Base-by-base conservation (phyloP, 2,797 vertebrate species). In the Gadopsis marmoratus region DNA sequence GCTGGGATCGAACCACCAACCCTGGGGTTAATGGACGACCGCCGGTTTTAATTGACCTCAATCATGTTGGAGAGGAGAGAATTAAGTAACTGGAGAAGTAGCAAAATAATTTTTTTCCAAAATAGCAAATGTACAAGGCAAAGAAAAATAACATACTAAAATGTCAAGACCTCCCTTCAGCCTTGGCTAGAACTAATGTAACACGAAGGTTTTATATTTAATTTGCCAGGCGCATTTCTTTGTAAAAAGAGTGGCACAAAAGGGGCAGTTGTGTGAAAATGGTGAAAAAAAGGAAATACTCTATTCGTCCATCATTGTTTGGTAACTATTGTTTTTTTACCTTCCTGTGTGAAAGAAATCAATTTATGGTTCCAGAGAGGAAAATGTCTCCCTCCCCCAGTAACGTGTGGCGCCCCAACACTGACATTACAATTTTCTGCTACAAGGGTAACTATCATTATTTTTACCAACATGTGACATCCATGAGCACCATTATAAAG, bases 401-500 rank as follows among this genome's bases (percentile, higher is more conserved):
- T 76, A 43, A 50, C 58, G 10, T 67, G 19, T 58, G 17, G 7
- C 64, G 7, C 33, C 11, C 63, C n/a, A 64, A 45, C 59, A 79
- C 0, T 65, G 45, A 58, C 47, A 50, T 29, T 7, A 3, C 5
- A 53, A 31, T 55, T 17, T 54, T 69, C 55, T 65, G 23, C 67
- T 33, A 1, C 45, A 33, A 61, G 9, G 16, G 14, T 60, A 50
- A 37, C 58, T 70, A 21, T 67, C 33, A 82, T 81, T 72, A 53
- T 67, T 76, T 76, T 45, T 64, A 81, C 39, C 68, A 62, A 72
- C 43, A 60, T 17, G 13, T 66, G 41, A 70, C 48, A 63, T 53
- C 41, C 14, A 43, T 68, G 33, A 65, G 45, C 37, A 47, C 9
- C 29, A 48, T 80, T 61, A 66, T 67, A 83, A 66, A 74, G 58